Base-by-base conservation (phyloP, 2,888 invertebrate species). In the Tetramorium bicarinatum region DNA sequence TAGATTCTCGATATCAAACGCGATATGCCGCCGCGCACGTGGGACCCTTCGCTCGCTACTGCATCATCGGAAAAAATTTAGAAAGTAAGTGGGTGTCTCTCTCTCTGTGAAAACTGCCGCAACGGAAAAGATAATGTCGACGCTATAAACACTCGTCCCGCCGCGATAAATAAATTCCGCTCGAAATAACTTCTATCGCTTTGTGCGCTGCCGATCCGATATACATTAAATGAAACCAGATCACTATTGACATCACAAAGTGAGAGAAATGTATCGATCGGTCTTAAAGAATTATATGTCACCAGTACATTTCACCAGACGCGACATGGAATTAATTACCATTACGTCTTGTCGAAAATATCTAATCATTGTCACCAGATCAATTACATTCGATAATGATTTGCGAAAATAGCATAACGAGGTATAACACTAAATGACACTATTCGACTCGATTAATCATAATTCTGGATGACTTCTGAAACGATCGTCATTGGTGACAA, bases 111-210 rank as follows among this genome's bases (percentile, higher is more conserved):
- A 86, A 86, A 84, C 79, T 75, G 44, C 67, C 21, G 41, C 15
- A 44, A 54, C 44, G 66, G 77, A 66, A 77, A 64, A 74, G 80
- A 87, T 85, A 85, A 86, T 77, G 85, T 76, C 80, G 62, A 67
- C 15, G 69, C 81, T 85, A 87, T 85, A 90, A 90, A 90, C 85
- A 83, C 79, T 41, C 54, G 56, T 59, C 71, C 56, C 72, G 59
- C n/a, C 81, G 76, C 82, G 85, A 91, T 90, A 90, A 90, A 90
- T 90, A 90, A 90, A 90, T 90, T 88, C 79, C 91, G 62, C 49
- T 44, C 41, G 84, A 80, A 88, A 88, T 87, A 85, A 87, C 74
- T 83, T 72, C 83, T 69, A 84, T 79, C 75, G 87, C 82, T 89
- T 89, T 90, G 89, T 89, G 34, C 66, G 66, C 71, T 44, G 79